Conservation (phyloP, 2,113 vertebrate genomes). For the Rhagologus leucostigma region DNA sequence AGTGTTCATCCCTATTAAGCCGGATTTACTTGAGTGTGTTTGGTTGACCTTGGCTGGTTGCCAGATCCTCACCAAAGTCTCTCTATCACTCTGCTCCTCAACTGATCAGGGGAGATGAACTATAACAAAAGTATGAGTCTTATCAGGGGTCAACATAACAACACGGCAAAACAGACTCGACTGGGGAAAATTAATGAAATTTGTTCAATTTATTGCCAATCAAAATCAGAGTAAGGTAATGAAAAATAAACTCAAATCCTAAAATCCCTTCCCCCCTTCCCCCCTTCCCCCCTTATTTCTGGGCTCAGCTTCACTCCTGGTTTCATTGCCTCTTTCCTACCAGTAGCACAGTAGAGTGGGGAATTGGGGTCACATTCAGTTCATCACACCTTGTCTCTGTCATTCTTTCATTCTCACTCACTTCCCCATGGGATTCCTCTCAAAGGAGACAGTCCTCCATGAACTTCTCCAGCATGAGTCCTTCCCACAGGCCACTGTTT, state of each 20-base stretch:
- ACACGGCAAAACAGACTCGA: neutral
- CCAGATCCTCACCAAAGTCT: neutral
- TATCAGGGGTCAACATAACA: neutral
- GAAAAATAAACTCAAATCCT: neutral
- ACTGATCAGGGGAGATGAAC: neutral
- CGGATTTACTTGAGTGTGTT: neutral
- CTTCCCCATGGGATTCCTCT: neutral
- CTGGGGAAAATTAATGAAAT: neutral
- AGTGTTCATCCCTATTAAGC: neutral
- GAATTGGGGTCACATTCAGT: neutral
- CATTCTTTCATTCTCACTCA: neutral
- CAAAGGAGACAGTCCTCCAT: neutral
- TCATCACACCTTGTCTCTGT: neutral
- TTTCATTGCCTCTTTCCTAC: neutral
- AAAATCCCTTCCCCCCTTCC: neutral
- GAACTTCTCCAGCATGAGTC: neutral
- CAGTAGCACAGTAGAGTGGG: fast-evolving
- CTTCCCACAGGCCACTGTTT: neutral
- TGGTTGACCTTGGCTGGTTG: neutral
- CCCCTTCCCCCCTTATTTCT: neutral
- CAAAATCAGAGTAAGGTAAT: neutral
- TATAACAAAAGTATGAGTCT: neutral
- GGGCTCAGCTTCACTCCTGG: neutral
- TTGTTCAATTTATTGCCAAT: neutral
- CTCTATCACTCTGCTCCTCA: neutral